A percentile compares a stretch with the other conserved stretches of the same genome.
Conservation (phyloP, 2,113 vertebrate species). For the Phalacrocorax carbo region DNA sequence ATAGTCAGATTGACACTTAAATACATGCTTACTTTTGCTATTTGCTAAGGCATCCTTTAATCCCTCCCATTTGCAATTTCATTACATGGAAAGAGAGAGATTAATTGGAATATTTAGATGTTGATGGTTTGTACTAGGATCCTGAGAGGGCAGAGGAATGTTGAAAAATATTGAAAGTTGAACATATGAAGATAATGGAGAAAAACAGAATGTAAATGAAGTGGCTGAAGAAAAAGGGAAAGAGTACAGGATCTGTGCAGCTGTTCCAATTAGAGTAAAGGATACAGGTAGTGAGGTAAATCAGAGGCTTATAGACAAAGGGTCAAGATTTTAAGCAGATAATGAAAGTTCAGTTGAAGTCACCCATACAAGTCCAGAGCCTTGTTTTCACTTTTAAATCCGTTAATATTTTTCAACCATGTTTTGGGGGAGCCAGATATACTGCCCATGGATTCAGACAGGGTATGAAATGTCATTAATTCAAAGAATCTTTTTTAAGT, state of each 20-base stretch:
- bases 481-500: neutral
- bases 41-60: neutral
- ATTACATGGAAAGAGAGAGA: neutral
- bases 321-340: neutral
- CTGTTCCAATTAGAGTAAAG: neutral
- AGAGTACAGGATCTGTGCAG: neutral
- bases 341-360: neutral
- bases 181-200: neutral
- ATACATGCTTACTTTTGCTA: neutral
- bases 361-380: neutral
- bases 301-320: neutral
- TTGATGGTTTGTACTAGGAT: neutral
- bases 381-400: neutral
- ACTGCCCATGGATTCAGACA: neutral
- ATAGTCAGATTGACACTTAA: neutral
- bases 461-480: neutral
- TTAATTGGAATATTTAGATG: neutral
- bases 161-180: neutral
- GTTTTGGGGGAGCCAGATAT: neutral
- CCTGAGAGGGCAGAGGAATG: neutral
- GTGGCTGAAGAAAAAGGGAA: neutral
- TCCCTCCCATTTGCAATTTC: neutral
- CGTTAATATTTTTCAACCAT: rapidly evolving
- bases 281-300: neutral
- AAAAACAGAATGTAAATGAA: neutral